Evolutionary conservation across 2,797 vertebrate genomes (phyloP), one percentile per base, ranked within the genome.

Genomic region (Vespertilio murinus): DNA sequence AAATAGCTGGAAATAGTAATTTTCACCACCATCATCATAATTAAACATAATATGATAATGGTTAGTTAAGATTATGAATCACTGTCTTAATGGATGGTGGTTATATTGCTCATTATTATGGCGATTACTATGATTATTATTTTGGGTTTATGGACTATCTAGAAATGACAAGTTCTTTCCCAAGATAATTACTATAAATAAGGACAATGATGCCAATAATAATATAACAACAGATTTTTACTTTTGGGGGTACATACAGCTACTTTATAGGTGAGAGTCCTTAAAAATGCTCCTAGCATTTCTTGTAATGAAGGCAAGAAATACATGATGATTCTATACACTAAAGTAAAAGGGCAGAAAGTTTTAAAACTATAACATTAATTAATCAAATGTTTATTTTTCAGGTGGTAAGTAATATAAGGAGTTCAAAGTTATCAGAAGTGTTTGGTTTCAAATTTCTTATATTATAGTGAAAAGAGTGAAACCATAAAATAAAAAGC

Each of bases 11-110:
- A 94, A 95, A 94, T 61, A 86, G 80, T 61, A 78, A 83, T 96
- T 94, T 94, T 94, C 74, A 94, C 81, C 65, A 85, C 38, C 59
- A 22, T 87, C 70, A 82, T 92, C 70, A 49, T 84, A 95, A 93
- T 96, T 93, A 96, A 94, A 47, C 42, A 77, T 95, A 96, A 89
- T 95, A 89, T 81, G 83, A 95, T 95, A 83, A 95, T 94, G 40
- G 52, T 42, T 92, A 45, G 52, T 42, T 92, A 16, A 92, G 87
- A 93, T 95, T 94, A 91, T 93, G 82, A 96, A 92, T 96, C 91
- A 95, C 61, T 56, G 23, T 77, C 61, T 91, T 87, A 93, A 96
- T 95, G 80, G 89, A 81, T 87, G 40, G 73, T 95, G 87, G 93
- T 90, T 95, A 93, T 87, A 86, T 89, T 96, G 93, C 80, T 95